These are phyloP conservation scores for Drepana falcataria DNA, from an alignment of 2,888 invertebrate species.

Conservation along the genomic window DNA sequence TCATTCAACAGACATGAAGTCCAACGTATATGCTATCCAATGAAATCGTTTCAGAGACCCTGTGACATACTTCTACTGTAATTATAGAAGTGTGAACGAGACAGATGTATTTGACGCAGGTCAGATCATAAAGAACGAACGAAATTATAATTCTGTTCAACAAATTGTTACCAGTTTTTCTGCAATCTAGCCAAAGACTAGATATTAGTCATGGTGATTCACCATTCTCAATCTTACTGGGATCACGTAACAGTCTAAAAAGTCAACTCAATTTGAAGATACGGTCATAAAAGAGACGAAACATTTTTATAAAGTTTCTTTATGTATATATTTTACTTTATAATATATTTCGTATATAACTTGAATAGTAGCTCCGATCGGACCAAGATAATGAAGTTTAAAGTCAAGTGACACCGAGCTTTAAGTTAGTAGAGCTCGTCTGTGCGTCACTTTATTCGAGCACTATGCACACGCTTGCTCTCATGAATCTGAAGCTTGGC, in stretches of 20 bases:
- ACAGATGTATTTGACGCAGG: too few species aligned
- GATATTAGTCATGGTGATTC: background rate
- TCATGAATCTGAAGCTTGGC: conserved; percentile 32
- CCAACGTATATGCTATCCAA: too few species aligned
- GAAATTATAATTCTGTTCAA: background rate
- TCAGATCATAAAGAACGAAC: too few species aligned
- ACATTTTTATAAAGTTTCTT: too few species aligned
- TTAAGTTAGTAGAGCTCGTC: conserved; percentile 34
- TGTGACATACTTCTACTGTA: too few species aligned
- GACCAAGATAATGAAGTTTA: background rate
- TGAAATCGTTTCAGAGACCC: too few species aligned
- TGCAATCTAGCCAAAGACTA: background rate
- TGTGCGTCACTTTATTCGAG: conserved; percentile 33
- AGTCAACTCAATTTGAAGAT: background rate
- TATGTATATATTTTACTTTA: too few species aligned
- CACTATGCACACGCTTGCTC: conserved; percentile 29
- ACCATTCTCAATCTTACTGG: background rate
- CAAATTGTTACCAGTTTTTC: background rate
- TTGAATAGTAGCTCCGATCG: too few species aligned
- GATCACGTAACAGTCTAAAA: background rate
- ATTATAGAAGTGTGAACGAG: too few species aligned
- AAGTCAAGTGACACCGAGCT: conserved; percentile 7
- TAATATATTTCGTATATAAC: too few species aligned
- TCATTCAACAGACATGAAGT: too few species aligned
- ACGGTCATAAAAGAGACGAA: too few species aligned